Conservation (phyloP, 2,888 invertebrate genomes). For the Trissonchulus latispiculum region DNA sequence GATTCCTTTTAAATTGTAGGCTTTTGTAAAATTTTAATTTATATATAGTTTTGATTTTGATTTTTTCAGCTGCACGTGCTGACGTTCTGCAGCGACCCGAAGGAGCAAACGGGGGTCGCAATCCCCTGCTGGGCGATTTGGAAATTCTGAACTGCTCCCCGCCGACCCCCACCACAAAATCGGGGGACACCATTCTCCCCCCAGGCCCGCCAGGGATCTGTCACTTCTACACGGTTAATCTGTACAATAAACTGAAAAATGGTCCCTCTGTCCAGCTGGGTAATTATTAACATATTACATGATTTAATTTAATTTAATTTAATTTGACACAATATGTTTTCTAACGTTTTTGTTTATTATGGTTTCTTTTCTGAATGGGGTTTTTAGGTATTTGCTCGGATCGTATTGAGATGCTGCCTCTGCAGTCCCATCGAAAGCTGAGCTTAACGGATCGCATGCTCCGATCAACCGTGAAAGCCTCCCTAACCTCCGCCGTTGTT, state of each 20-base stretch:
- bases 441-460: neutral
- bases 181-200: no score
- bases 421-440: neutral
- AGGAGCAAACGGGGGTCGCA: neutral
- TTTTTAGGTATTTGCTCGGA: neutral
- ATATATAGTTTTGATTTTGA: no score
- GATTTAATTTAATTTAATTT: no score
- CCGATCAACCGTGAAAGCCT: neutral
- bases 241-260: neutral
- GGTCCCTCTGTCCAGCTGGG: neutral
- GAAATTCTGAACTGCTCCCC: neutral
- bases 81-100: neutral
- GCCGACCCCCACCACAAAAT: no score
- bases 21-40: no score
- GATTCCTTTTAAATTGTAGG: no score
- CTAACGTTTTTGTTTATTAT: no score
- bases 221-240: neutral
- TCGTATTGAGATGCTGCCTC: conserved; percentile 16
- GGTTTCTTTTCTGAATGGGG: no score
- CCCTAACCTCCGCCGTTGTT: neutral
- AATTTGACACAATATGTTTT: no score
- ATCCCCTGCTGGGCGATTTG: neutral
- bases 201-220: neutral
- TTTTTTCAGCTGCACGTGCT: neutral
- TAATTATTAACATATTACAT: no score